Evolutionary conservation across 1,140 invertebrate species (phyloP).

Genomic region (Cepaea nemoralis): DNA sequence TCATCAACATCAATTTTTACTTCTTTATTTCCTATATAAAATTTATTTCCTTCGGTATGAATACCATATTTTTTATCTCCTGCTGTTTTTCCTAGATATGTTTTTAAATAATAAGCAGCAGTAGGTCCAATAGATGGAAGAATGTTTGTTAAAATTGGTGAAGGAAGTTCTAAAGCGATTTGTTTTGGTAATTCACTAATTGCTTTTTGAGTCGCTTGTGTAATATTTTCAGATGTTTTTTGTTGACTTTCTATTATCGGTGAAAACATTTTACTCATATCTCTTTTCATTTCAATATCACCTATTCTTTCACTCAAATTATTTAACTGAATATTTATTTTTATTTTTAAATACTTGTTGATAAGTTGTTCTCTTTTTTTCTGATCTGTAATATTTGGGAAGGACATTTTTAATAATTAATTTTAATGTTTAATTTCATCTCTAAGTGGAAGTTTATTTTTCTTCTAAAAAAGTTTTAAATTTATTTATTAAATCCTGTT

Average conservation of each 20-base stretch:
- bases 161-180: background rate
- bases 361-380: background rate
- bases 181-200: background rate
- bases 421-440: background rate
- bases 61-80: background rate
- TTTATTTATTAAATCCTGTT: background rate
- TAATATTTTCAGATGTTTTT: background rate
- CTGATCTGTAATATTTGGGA: background rate
- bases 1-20: too few species aligned
- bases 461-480: background rate
- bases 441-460: background rate
- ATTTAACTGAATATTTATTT: slow-evolving; percentile 17
- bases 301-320: background rate
- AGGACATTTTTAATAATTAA: background rate
- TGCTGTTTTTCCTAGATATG: too few species aligned
- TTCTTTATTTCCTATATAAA: too few species aligned
- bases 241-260: slow-evolving; percentile 1
- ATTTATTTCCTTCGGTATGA: too few species aligned
- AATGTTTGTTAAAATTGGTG: background rate
- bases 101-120: too few species aligned
- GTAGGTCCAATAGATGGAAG: too few species aligned
- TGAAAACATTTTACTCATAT: background rate
- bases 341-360: background rate
- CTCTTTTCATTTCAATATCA: slow-evolving; percentile 18
- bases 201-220: background rate